A percentile compares a stretch with the other conserved stretches of the same genome.
phyloP scores from a whole-genome alignment of 1,140 invertebrate genomes.

The Pygmarrhopalites habei region DNA sequence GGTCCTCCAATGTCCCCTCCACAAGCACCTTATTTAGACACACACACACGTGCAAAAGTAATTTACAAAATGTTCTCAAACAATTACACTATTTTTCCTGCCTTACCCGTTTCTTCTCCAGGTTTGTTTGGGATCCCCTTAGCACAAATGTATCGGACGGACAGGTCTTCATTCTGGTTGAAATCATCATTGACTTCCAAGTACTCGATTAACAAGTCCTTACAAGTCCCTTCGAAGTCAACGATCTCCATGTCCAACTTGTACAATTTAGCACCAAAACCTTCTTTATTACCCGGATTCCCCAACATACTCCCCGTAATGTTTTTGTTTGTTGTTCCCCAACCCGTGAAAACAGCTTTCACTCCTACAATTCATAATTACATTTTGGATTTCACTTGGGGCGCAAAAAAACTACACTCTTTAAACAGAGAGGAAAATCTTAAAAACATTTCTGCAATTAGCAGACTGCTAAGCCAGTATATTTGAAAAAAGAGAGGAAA shows the following conservation, averaged over 20 bases:
- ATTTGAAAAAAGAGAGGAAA: too few species aligned
- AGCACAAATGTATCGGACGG: neutral
- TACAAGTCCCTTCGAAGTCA: neutral
- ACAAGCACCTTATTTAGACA: slow-evolving; percentile 1
- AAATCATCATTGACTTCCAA: neutral
- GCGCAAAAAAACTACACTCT: too few species aligned
- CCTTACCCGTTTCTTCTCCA: too few species aligned
- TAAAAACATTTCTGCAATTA: too few species aligned
- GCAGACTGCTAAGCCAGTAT: too few species aligned
- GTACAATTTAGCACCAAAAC: neutral
- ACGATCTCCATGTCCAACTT: neutral
- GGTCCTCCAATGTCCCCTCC: slow-evolving; percentile 4
- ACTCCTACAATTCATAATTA: too few species aligned
- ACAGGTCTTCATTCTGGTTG: neutral
- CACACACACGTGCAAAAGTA: too few species aligned
- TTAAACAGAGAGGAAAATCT: too few species aligned
- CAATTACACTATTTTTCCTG: too few species aligned
- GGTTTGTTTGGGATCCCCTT: too few species aligned
- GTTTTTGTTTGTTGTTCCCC: neutral
- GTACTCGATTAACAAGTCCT: neutral
- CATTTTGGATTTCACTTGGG: too few species aligned
- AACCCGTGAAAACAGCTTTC: slow-evolving; percentile 6
- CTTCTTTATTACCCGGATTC: neutral
- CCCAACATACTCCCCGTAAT: neutral
- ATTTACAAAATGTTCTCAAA: too few species aligned